phyloP scores from a whole-genome alignment of 2,113 vertebrate genomes.

The Seriola dumerili region DNA sequence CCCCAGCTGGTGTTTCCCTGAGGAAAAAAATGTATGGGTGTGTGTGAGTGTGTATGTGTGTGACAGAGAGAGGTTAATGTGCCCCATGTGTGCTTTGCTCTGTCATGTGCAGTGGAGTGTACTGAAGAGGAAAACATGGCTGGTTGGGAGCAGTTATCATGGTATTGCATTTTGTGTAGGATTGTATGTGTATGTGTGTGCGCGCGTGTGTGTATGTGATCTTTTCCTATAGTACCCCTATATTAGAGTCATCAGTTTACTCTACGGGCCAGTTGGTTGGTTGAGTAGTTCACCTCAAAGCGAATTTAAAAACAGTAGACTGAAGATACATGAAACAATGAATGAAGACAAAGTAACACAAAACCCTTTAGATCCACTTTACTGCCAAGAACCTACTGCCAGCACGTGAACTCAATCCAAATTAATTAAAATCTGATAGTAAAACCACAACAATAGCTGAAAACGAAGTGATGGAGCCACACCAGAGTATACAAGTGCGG shows the following conservation, averaged over 20 bases:
- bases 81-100: slow-evolving; percentile 74
- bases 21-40: slow-evolving; percentile 36
- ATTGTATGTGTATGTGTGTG: slow-evolving; percentile 27
- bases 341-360: slow-evolving; percentile 2
- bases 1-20: slow-evolving; percentile 75
- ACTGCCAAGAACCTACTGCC: neutral
- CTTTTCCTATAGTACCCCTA: slow-evolving; percentile 6
- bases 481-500: slow-evolving; percentile 31
- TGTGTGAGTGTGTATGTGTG: slow-evolving; percentile 26
- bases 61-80: slow-evolving; percentile 69
- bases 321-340: neutral
- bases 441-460: slow-evolving; percentile 33
- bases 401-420: slow-evolving; percentile 4
- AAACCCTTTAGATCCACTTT: slow-evolving; percentile 1
- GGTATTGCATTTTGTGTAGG: slow-evolving; percentile 45
- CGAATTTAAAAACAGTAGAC: neutral
- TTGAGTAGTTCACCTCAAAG: neutral
- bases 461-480: slow-evolving; percentile 24
- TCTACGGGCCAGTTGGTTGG: neutral
- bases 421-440: neutral
- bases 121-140: slow-evolving; percentile 76
- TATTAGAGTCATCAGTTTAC: slow-evolving; percentile 13
- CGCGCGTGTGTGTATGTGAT: neutral
- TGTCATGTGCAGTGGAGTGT: slow-evolving; percentile 75
- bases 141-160: slow-evolving; percentile 67